phyloP scores from a whole-genome alignment of 2,797 vertebrate species.

The Merluccius polli region DNA sequence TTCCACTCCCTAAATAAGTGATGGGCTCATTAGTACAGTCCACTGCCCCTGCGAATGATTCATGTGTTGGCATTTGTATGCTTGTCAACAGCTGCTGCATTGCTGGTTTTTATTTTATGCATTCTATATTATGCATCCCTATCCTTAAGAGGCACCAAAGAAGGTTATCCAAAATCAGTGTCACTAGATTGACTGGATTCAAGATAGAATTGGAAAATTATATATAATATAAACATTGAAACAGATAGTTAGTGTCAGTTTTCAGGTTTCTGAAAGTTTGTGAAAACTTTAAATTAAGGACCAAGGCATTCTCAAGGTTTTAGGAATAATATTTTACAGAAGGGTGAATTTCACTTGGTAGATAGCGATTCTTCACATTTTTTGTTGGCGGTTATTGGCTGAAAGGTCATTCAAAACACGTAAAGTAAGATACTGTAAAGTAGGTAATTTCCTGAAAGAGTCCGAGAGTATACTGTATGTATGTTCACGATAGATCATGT shows the following conservation, averaged over 20 bases:
- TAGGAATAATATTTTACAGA: constrained; percentile 16
- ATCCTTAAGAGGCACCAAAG: constrained; percentile 42
- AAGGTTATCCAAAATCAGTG: constrained; percentile 15
- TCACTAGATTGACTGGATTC: constrained; percentile 20
- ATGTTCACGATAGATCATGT: neutral
- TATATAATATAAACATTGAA: neutral
- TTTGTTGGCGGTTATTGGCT: neutral
- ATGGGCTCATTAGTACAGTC: constrained; percentile 28
- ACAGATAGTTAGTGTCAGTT: neutral
- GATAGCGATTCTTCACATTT: neutral
- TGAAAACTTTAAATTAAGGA: constrained; percentile 21
- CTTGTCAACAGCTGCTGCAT: neutral
- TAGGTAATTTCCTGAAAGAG: neutral
- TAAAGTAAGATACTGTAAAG: constrained; percentile 39
- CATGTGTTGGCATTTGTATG: constrained; percentile 5
- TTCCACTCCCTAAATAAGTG: constrained; percentile 19
- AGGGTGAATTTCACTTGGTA: neutral
- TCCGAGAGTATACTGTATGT: neutral
- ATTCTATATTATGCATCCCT: constrained; percentile 8
- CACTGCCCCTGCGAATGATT: constrained; percentile 5
- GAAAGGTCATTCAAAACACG: constrained; percentile 32
- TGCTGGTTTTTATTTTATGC: neutral
- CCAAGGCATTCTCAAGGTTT: constrained; percentile 21
- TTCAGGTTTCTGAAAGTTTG: constrained; percentile 12
- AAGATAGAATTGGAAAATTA: constrained; percentile 4